Evolutionary conservation across 2,797 vertebrate genomes (phyloP).

Genomic region (Ambastaia sidthimunki): DNA sequence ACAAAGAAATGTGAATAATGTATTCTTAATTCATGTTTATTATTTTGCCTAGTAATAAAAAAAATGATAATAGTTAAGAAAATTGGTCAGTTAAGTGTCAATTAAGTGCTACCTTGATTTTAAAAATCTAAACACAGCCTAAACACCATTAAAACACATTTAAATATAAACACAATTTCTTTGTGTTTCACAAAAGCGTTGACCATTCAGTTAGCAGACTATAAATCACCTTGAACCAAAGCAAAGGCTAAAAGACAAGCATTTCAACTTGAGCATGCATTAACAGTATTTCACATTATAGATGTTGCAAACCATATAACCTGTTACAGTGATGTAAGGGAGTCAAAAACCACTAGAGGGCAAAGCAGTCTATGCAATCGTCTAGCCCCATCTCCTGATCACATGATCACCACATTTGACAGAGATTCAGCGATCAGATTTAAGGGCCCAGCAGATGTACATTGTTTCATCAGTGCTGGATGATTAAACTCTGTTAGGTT

Average conservation of each 20-base stretch:
- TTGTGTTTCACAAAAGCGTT: no score
- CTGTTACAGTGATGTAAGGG: neutral
- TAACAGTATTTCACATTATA: neutral
- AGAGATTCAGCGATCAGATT: conserved; percentile 12
- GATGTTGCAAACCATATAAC: neutral
- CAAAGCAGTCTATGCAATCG: conserved; percentile 39
- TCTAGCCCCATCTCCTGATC: neutral
- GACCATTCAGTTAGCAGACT: no score
- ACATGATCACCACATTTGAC: neutral
- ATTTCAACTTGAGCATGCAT: conserved; percentile 32
- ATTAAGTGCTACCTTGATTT: no score
- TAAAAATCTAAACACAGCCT: no score
- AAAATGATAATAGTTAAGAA: no score
- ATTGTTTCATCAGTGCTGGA: neutral
- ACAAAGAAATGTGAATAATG: neutral
- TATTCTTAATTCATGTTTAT: neutral
- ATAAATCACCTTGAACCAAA: neutral
- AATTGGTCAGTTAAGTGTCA: no score
- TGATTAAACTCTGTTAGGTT: neutral
- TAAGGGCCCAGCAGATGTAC: conserved; percentile 3
- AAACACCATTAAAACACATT: no score
- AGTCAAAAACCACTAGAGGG: conserved; percentile 57
- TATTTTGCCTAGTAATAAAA: no score
- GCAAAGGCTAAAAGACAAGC: conserved; percentile 11
- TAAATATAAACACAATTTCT: no score